Evolutionary conservation across 2,113 vertebrate species (phyloP).

Genomic region (Ophthalmolycus amberensis): DNA sequence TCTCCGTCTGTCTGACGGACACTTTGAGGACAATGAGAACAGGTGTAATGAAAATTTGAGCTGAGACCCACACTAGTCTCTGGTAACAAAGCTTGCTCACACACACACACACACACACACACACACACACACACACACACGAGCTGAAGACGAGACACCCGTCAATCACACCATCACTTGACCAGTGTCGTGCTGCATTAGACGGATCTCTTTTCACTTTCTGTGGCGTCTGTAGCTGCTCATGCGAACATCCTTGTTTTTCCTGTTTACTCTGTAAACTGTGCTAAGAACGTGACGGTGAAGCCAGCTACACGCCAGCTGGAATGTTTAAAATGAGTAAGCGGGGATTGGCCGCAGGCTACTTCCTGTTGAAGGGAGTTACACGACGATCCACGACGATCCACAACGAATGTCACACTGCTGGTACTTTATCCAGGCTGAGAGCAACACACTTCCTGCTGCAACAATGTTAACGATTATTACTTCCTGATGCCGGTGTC

Average conservation of each 20-base stretch:
- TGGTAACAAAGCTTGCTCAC: not conserved
- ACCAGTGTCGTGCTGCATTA: not conserved
- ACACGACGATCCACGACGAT: no score
- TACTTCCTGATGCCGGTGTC: not conserved
- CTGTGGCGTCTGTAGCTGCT: not conserved
- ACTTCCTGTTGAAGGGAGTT: not conserved
- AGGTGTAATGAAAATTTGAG: not conserved
- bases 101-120: not conserved
- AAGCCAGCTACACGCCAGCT: no score
- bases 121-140: no score
- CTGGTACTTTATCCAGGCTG: not conserved
- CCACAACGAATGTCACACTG: no score
- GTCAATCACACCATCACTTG: not conserved
- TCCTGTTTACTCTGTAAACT: not conserved
- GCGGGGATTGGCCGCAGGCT: not conserved
- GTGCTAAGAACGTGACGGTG: not conserved
- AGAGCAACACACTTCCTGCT: not conserved
- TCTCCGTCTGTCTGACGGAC: not conserved
- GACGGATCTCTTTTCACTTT: not conserved
- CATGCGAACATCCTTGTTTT: no score
- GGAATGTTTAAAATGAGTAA: not conserved
- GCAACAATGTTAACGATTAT: not conserved
- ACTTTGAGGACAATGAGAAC: conserved; percentile 14
- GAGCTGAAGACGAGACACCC: not conserved
- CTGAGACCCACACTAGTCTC: not conserved